A percentile compares a stretch with the other conserved stretches of the same genome.
Evolutionary conservation across 1,140 invertebrate genomes (phyloP).

Genomic region (Aradophagus sp.): DNA sequence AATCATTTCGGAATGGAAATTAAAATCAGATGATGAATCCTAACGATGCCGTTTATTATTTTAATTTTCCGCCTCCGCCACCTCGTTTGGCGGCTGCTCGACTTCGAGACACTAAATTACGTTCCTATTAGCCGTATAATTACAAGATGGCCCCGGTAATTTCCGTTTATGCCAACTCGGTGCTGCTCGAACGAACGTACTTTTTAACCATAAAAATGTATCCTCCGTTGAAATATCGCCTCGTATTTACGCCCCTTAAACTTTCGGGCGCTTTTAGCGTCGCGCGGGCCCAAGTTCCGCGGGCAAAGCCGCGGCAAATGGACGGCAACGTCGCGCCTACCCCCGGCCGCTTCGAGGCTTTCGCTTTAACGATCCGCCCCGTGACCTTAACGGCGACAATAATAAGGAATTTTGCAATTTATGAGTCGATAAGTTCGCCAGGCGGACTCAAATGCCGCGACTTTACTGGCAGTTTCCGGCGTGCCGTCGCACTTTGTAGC

Average conservation of each 20-base stretch:
- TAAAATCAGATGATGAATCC: conserved; percentile 77
- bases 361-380: conserved; percentile 45
- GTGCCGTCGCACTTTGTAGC: conserved; percentile 44
- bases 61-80: conserved; percentile 73
- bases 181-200: conserved; percentile 62
- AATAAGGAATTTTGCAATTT: conserved; percentile 59
- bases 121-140: conserved; percentile 76
- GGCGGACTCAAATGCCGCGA: conserved; percentile 26
- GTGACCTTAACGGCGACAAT: conserved; percentile 57
- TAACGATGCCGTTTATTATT: conserved; percentile 77
- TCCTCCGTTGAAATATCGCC: conserved; percentile 55
- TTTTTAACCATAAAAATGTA: conserved; percentile 61
- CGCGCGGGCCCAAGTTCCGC: no score
- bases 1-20: conserved; percentile 76
- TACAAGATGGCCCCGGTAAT: conserved; percentile 76
- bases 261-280: conserved; percentile 55
- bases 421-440: conserved; percentile 59
- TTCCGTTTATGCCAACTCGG: conserved; percentile 74
- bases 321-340: conserved; percentile 36
- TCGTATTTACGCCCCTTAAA: conserved; percentile 53
- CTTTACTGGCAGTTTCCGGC: conserved; percentile 54
- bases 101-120: conserved; percentile 76
- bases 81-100: conserved; percentile 69
- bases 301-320: conserved; percentile 33
- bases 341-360: conserved; percentile 34